Conservation (phyloP, 2,888 invertebrate genomes). For the Monoplex corrugatus region DNA sequence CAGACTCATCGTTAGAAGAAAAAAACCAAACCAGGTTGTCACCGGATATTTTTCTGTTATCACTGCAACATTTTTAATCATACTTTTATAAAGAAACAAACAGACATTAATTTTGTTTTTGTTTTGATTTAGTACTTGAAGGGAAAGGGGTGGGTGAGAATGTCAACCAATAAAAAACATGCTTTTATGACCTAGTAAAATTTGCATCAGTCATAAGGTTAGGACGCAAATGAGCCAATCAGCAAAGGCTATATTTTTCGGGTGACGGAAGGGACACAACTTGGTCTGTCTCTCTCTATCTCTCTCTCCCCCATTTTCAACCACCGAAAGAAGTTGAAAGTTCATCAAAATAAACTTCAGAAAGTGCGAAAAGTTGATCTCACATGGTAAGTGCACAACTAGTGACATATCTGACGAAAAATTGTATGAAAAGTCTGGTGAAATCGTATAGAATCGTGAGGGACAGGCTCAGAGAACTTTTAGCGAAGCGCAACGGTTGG, state of each 20-base stretch:
- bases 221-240: slow-evolving; percentile 16
- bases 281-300: not conserved
- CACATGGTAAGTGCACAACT: not conserved
- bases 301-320: no score
- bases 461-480: not conserved
- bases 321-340: slow-evolving; percentile 30
- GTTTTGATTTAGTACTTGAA: not conserved
- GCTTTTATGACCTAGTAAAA: not conserved
- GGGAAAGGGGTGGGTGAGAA: not conserved
- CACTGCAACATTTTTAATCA: no score
- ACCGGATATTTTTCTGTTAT: no score
- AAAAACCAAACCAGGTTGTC: no score
- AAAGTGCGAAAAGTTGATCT: slow-evolving; percentile 33
- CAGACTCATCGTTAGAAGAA: no score
- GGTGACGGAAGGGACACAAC: slow-evolving; percentile 12
- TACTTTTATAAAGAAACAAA: no score
- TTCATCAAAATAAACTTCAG: slow-evolving; percentile 38
- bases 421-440: not conserved
- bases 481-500: slow-evolving; percentile 9
- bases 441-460: not conserved
- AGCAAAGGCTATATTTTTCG: not conserved
- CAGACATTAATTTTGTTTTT: not conserved
- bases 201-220: not conserved
- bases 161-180: not conserved
- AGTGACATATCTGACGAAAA: not conserved